phyloP scores from a whole-genome alignment of 2,113 vertebrate species.

The Cephalopholis sonnerati region DNA sequence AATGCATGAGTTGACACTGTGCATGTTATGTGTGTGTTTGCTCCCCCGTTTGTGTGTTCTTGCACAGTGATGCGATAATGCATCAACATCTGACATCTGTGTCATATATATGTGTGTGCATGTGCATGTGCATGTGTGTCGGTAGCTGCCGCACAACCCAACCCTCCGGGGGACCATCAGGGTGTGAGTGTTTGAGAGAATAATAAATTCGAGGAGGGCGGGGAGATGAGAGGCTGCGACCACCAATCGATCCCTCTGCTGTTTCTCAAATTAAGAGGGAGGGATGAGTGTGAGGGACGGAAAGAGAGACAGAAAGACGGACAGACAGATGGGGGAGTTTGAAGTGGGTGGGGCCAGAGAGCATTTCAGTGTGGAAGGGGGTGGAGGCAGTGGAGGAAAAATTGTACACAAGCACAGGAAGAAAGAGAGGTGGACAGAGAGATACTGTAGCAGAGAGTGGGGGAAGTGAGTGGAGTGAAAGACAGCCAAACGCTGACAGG shows the following conservation, averaged over 20 bases:
- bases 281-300: conserved; percentile 44
- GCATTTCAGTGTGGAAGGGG: conserved; percentile 19
- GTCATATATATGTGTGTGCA: conserved; percentile 1
- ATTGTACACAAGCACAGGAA: background rate
- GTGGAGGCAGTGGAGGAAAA: conserved; percentile 4
- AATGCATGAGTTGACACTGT: conserved; percentile 65
- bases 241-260: conserved; percentile 75
- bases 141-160: conserved; percentile 17
- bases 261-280: conserved; percentile 74
- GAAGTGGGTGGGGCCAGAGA: background rate
- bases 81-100: conserved; percentile 57
- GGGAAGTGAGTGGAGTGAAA: conserved; percentile 51
- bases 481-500: conserved; percentile 72
- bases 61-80: conserved; percentile 57
- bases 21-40: conserved; percentile 29
- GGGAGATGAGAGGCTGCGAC: conserved; percentile 69
- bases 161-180: conserved; percentile 66
- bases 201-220: conserved; percentile 68
- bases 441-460: conserved; percentile 31
- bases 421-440: background rate
- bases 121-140: conserved; percentile 5
- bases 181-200: conserved; percentile 68
- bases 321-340: background rate
- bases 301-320: conserved; percentile 17
- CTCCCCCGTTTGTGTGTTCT: conserved; percentile 15